Evolutionary conservation across 2,888 invertebrate species (phyloP), one percentile per base, ranked within the genome.

Genomic region (Agrotis clavis): DNA sequence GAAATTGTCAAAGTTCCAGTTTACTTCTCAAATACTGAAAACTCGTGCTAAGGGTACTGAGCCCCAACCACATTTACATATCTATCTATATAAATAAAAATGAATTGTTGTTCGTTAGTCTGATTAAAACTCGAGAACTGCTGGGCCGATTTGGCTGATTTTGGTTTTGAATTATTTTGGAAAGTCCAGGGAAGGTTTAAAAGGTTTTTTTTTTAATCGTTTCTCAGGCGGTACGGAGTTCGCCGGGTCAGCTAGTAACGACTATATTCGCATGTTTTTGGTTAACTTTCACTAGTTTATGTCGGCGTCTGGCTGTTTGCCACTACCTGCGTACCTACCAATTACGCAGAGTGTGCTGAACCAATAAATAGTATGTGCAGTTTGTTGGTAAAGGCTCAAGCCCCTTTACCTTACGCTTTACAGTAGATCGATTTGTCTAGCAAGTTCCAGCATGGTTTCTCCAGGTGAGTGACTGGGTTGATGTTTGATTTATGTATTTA

Each of bases 241-340:
- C n/a, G n/a, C n/a, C n/a, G n/a, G n/a, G n/a, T n/a, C n/a, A n/a
- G n/a, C n/a, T n/a, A n/a, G n/a, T 35, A 57, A 57, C 25, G 16
- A 25, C 47, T 19, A 68, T 16, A 48, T 63, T 41, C n/a, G 19
- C 77, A 19, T 67, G 54, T 82, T 77, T 78, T 78, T 48, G 19
- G 51, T 67, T 61, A 67, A 83, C 71, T 85, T 79, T 82, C 82
- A 71, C 79, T 71, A 64, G 79, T 82, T 82, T 79, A 82, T 60
- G 66, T 71, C n/a, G 63, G 66, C 78, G 71, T 62, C 72, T 79
- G 82, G 79, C 79, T 78, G 48, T 19, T 51, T 79, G 79, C 79
- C 79, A 72, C 72, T 67, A 71, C 51, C 82, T 82, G 79, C 72
- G 66, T 79, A 61, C 79, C 79, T 64, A 56, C 78, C 79, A 79